Base-by-base conservation (phyloP, 1,140 invertebrate genomes). In the Hyphantria cunea region DNA sequence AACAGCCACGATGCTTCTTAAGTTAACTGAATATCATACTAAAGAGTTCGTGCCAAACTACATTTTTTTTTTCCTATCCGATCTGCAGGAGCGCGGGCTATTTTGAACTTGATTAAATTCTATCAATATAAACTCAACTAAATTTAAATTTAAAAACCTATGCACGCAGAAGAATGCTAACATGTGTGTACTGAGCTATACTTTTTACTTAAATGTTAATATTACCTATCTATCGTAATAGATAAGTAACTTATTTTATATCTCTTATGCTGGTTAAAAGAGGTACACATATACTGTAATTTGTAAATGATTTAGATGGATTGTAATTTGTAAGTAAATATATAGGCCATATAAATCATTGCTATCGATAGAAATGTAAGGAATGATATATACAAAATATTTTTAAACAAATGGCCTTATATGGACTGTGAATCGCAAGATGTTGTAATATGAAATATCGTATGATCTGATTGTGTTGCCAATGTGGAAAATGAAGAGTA, bases 211-310 rank as follows among this genome's bases (percentile, higher is more conserved):
- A n/a, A n/a, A n/a, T n/a, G n/a, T n/a, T n/a, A n/a, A n/a, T n/a
- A n/a, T n/a, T n/a, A n/a, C n/a, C n/a, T 42, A 58, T 48, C 33
- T 58, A 58, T 49, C 2, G 13, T 47, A 37, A 58, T 58, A 58
- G 55, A 45, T 58, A 45, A 58, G 63, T 71, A 65, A 74, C 52
- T 63, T 71, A 68, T 64, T 66, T 64, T 48, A 59, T 73, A 75
- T 73, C 73, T 74, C 59, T 73, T 80, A 84, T 80, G 83, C 83
- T 88, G 85, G 83, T 88, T 87, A 87, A 76, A 74, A 75, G 83
- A 84, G 85, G 83, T 86, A 83, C 85, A 88, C 80, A 76, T 84
- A 73, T 69, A 74, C 66, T 66, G 75, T 85, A 84, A 80, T 81
- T 76, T 85, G 81, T 87, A 86, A 82, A 82, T 76, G 70, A 74